phyloP scores from a whole-genome alignment of 2,113 vertebrate species.

The Podocnemis expansa region DNA sequence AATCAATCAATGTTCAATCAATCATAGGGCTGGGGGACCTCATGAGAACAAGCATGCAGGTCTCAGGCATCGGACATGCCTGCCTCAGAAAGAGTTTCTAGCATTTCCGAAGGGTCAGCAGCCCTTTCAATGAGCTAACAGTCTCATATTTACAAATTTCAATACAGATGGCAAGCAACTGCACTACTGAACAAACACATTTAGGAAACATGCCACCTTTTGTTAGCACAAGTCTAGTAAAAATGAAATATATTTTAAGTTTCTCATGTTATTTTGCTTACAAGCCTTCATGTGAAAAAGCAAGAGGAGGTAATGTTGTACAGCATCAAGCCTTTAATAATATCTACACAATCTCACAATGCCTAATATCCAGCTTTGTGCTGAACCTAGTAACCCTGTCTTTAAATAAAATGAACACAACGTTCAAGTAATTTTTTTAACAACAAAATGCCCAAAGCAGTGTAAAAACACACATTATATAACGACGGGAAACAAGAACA shows the following conservation, averaged over 20 bases:
- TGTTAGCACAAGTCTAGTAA: not conserved
- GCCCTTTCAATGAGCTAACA: constrained; percentile 13
- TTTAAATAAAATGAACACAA: not conserved
- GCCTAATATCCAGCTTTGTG: not conserved
- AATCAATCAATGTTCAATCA: too few species aligned
- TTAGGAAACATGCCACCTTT: constrained; percentile 33
- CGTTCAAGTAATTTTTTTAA: not conserved
- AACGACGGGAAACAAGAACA: constrained; percentile 60
- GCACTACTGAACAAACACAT: not conserved
- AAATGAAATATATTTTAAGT: not conserved
- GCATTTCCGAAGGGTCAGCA: not conserved
- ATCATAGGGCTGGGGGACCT: too few species aligned
- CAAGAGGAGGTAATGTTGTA: not conserved
- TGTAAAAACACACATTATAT: constrained; percentile 51
- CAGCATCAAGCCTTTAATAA: constrained; percentile 41
- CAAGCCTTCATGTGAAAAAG: not conserved
- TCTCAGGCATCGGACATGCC: not conserved
- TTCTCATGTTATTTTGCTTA: not conserved
- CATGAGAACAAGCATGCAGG: not conserved
- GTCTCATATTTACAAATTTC: not conserved
- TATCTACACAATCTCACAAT: not conserved
- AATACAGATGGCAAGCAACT: constrained; percentile 12
- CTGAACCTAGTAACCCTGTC: not conserved
- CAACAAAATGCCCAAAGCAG: constrained; percentile 41
- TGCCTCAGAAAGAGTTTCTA: not conserved